Base-by-base conservation (phyloP, 1,140 invertebrate genomes). In the Zophobas atratus region DNA sequence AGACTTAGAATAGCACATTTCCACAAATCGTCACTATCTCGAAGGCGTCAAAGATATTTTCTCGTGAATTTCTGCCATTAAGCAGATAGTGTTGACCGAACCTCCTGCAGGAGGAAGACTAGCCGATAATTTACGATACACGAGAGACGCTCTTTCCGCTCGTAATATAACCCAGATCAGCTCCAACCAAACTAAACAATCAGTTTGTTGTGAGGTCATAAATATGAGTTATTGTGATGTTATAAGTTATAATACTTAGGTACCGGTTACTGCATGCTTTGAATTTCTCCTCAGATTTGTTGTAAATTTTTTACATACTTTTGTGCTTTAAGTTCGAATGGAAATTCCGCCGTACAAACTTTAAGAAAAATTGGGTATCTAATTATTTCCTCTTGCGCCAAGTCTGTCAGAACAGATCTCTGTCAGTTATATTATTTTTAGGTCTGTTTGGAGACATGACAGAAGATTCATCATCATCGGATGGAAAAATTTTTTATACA, bases 61-160 rank as follows among this genome's bases (percentile, higher is more conserved):
- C n/a, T 6, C 49, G 6, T 20, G 49, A 51, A 51, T 51, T 51
- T 51, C 49, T 51, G 49, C 49, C 49, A 51, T 51, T 51, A 51
- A 51, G n/a, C 49, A 4, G 49, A 51, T 51, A 51, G 49, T 51
- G 49, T 51, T 51, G 49, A 51, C 49, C 49, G 49, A 51, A 51
- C 49, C 49, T 4, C 49, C 6, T 51, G 49, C 49, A 51, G 6
- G 49, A 20, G 49, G n/a, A 51, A 51, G 49, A 51, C n/a, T 20
- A 51, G 49, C 49, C 49, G 49, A 51, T 51, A 51, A 51, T 51
- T 51, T 51, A 51, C 49, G 49, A 51, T 51, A 51, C 49, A 4
- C 49, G 49, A 51, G 49, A 20, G 49, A 51, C 49, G 3, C 49
- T 51, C 49, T 51, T 51, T 51, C 49, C 49, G 49, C 49, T 20